These are phyloP conservation scores for Anas bernieri DNA, from an alignment of 2,797 vertebrate genomes.

Conservation along the genomic window DNA sequence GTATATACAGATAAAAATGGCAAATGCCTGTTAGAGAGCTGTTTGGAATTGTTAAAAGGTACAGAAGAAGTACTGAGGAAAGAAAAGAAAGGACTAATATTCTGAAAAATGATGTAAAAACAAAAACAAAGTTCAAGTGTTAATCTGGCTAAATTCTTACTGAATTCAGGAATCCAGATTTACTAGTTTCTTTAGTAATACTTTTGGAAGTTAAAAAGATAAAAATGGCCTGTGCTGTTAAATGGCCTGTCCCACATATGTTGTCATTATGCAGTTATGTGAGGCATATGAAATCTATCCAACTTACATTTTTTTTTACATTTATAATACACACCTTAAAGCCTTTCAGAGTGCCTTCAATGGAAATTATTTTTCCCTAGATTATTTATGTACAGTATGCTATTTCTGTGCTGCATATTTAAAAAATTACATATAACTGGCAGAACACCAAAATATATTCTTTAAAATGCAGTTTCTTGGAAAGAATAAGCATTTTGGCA, in stretches of 20 bases:
- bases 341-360: neutral
- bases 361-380: neutral
- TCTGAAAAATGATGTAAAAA: neutral
- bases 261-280: neutral
- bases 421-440: neutral
- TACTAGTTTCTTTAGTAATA: neutral
- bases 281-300: neutral
- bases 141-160: neutral
- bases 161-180: neutral
- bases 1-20: neutral
- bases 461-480: neutral
- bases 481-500: conserved; percentile 11
- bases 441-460: neutral
- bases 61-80: neutral
- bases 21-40: neutral
- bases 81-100: neutral
- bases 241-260: neutral
- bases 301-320: neutral
- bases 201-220: neutral
- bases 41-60: neutral
- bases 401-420: neutral
- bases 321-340: neutral
- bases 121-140: neutral
- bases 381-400: neutral
- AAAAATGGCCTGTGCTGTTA: neutral